A percentile compares a stretch with the other conserved stretches of the same genome.
Conservation (phyloP, 2,797 vertebrate genomes). For the Chiroxiphia lanceolata region DNA sequence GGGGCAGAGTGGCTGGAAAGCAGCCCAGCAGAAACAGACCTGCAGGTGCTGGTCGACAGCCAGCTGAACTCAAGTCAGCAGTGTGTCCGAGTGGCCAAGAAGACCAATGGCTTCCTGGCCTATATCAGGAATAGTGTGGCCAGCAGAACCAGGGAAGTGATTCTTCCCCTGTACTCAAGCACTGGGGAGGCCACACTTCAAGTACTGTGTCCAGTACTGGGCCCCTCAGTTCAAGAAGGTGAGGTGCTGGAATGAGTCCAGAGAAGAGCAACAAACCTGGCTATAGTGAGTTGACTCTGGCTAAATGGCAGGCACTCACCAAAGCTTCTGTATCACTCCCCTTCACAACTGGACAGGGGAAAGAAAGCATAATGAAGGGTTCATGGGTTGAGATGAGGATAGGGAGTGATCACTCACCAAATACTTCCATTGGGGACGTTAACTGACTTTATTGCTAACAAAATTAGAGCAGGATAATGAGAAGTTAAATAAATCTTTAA, state of each 20-base stretch:
- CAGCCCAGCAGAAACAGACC: background rate
- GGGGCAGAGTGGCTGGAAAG: background rate
- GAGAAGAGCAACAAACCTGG: background rate
- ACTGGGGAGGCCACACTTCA: rapidly evolving
- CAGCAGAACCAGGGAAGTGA: background rate
- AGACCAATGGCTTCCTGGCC: background rate
- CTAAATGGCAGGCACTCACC: background rate
- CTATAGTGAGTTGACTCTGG: background rate
- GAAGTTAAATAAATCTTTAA: background rate
- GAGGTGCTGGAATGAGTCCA: background rate
- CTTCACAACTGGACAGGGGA: background rate
- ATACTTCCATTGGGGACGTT: background rate
- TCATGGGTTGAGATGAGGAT: background rate
- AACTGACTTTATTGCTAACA: background rate
- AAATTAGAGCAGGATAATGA: background rate
- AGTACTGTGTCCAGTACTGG: background rate
- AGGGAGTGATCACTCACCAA: background rate
- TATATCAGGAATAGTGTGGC: background rate
- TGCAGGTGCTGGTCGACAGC: rapidly evolving
- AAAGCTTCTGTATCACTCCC: background rate
- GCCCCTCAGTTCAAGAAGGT: background rate
- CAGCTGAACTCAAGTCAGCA: background rate
- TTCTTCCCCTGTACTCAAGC: rapidly evolving
- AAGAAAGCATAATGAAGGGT: background rate
- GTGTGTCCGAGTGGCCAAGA: background rate